Evolutionary conservation across 2,113 vertebrate genomes (phyloP), one percentile per base, ranked within the genome.

Genomic region (Odontesthes bonariensis): DNA sequence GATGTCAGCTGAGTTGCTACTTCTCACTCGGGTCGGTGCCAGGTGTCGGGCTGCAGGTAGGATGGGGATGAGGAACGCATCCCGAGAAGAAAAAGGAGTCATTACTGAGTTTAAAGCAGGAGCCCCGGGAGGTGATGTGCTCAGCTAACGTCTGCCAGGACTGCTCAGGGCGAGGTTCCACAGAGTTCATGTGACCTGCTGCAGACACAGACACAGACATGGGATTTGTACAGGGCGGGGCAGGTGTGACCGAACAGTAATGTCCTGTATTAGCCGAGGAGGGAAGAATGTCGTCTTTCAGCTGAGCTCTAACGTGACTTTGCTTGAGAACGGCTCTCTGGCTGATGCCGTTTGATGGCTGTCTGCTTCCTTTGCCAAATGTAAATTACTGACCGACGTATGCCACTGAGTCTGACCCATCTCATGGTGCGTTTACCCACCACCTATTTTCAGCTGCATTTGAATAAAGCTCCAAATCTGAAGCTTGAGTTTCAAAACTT

Each of bases 231-330:
- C 57, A 59, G 68, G 91, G 89, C 54, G 85, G 88, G 75, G 81
- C 81, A 81, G 76, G 80, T 86, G 81, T 84, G 82, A 82, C 85
- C 16, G 4, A 86, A 85, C 82, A 86, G 77, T 61, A 68, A 89
- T 33, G 84, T 78, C 75, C 69, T 89, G 60, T 77, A 69, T 80
- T 76, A 86, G 73, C 82, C 4, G 57, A 77, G 68, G 3, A 35
- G 75, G 69, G 71, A 87, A 88, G 82, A 90, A 91, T 88, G 85
- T 81, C 2, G 47, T 73, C 88, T 88, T 88, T 90, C 49, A 86
- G 86, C 78, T 8, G 60, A 67, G 73, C 20, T 8, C 44, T 61
- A 54, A 86, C 73, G 60, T 88, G 81, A 60, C 79, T 71, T 8
- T 27, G 10, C 46, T 4, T 32, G 35, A 64, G 73, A 73, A 61